Base-by-base conservation (phyloP, 2,113 vertebrate genomes). In the Phylloscopus trochilus region DNA sequence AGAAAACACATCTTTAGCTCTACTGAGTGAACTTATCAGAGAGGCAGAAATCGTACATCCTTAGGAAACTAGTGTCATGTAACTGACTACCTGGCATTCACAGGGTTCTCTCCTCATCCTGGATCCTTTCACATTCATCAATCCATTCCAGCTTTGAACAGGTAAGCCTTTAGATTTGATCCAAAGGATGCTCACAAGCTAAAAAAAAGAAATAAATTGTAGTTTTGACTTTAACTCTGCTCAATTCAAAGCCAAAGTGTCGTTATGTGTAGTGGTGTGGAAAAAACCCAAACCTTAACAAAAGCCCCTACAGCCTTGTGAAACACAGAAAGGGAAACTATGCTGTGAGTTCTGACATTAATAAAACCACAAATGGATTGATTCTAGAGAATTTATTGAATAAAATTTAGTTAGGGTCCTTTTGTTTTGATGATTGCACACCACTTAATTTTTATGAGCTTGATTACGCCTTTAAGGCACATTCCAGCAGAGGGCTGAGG, bases 401-500 rank as follows among this genome's bases (percentile, higher is more conserved):
- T 79, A 76, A 89, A 93, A 96, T 95, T 94, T 89, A 62, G 26
- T 89, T 94, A 90, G 16, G 13, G 44, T 84, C 46, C 23, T 88
- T 96, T 90, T 70, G 68, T 31, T 91, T 92, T 85, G 27, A 95
- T 0, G 2, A 94, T 82, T 92, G 86, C 53, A 64, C 58, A 91
- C 74, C 88, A 92, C 80, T 97, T 97, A 95, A 95, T 97, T 95
- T 93, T 97, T 95, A 90, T 79, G 73, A 96, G 90, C 83, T 95
- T 23, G 7, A 94, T 94, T 92, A 84, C 92, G 80, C 88, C 86
- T 94, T 75, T 87, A 95, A 95, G 92, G 86, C 73, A 93, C 90
- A 94, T 94, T 88, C 92, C 79, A 89, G 90, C 39, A 90, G 93
- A 96, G 68, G 93, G 68, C 47, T 93, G 85, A 92, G 88, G 93